Evolutionary conservation across 2,797 vertebrate species (phyloP).

Genomic region (Stomatorhinus walkeri): DNA sequence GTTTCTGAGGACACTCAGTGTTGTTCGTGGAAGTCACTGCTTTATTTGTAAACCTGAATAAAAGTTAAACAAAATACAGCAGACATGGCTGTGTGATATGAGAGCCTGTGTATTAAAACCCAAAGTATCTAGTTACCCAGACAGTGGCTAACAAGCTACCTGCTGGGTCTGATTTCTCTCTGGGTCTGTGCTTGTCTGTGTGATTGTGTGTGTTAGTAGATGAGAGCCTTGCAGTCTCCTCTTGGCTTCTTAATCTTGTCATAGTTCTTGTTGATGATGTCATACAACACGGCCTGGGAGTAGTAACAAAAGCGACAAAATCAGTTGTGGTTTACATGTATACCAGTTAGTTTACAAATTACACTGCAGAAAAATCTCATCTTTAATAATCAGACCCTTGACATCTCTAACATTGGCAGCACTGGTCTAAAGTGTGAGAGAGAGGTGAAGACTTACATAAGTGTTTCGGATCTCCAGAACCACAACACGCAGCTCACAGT

Average conservation of each 20-base stretch:
- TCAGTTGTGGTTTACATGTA: neutral
- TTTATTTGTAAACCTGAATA: constrained; percentile 54
- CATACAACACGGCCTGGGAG: constrained; percentile 72
- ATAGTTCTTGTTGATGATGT: constrained; percentile 81
- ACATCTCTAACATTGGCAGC: neutral
- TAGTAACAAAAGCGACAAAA: constrained; percentile 1
- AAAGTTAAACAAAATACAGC: constrained; percentile 25
- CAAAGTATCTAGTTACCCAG: constrained; percentile 33
- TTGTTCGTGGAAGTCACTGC: constrained; percentile 21
- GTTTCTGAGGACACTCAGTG: neutral
- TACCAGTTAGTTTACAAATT: neutral
- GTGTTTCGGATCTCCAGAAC: constrained; percentile 74
- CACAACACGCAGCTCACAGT: constrained; percentile 71
- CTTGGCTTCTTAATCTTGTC: constrained; percentile 86
- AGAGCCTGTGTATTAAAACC: constrained; percentile 1
- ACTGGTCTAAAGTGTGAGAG: neutral
- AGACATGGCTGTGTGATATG: constrained; percentile 21
- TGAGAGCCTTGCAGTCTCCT: constrained; percentile 79
- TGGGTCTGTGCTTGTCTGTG: constrained; percentile 16
- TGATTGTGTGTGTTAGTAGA: constrained; percentile 64
- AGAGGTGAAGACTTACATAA: constrained; percentile 64
- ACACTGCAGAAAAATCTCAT: neutral
- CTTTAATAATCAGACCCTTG: neutral
- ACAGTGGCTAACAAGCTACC: constrained; percentile 17
- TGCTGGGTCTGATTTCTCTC: neutral